Base-by-base conservation (phyloP, 2,888 invertebrate genomes). In the Morinoia aosen region DNA sequence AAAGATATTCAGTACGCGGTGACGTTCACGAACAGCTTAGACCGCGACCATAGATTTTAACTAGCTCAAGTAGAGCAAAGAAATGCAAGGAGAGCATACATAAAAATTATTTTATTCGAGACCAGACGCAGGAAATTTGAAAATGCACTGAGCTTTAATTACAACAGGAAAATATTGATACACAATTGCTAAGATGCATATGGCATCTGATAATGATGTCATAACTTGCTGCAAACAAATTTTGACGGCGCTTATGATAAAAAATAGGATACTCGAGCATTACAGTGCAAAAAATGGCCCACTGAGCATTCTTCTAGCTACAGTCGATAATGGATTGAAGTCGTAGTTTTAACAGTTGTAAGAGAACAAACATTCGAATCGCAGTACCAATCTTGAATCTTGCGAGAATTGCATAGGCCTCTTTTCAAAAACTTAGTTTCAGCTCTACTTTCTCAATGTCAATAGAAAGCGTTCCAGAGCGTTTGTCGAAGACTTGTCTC, bases 401-500 rank as follows among this genome's bases (percentile, higher is more conserved):
- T 33, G 76, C 76, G 2, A 76, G 33, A 76, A 33, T 76, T 25
- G 33, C 76, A 33, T 76, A 76, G 76, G 76, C 76, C 76, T 76
- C 76, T 16, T 76, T 76, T 76, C 33, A 76, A 3, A 76, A 76
- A 33, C 25, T 90, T 19, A 48, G 40, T 40, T 90, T 90, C 90
- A 48, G 90, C 39, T 40, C 4, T 48, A 90, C 40, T 48, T 90
- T 57, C n/a, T 16, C 57, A 57, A 33, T 57, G 33, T 93, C 93
- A 93, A 93, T 93, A 57, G 93, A 93, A 93, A 93, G 93, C 57
- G 11, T 5, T 19, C n/a, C 57, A 8, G 12, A 19, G 57, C 8
- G 93, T 93, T 57, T 93, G 93, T 93, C 93, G 33, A 93, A 33
- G 33, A 93, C 93, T 93, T 93, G 93, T 93, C 33, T 48, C 93